Percentiles rank a stretch among this genome's conserved stretches.
Conservation (phyloP, 2,113 vertebrate genomes). For the Hirundichthys speculiger region DNA sequence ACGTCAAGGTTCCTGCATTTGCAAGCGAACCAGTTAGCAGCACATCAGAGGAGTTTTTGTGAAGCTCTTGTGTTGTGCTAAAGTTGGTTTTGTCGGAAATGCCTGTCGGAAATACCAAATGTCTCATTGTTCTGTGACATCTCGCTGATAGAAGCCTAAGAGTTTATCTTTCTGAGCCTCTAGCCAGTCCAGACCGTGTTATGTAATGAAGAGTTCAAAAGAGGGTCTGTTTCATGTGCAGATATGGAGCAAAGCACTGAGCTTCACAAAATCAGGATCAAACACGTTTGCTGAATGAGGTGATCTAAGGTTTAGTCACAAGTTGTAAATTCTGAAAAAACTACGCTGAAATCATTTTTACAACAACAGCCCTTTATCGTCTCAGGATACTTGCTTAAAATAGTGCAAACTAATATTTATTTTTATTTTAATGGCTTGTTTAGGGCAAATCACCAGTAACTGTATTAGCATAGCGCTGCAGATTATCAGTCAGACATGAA, state of each 20-base stretch:
- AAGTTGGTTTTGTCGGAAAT: constrained; percentile 25
- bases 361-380: not conserved
- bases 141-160: constrained; percentile 30
- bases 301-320: constrained; percentile 19
- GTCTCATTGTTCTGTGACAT: constrained; percentile 40
- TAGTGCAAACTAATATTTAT: not conserved
- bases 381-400: not conserved
- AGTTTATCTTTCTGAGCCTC: constrained; percentile 23
- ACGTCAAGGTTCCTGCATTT: constrained; percentile 14
- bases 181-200: constrained; percentile 38
- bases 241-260: constrained; percentile 20
- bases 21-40: not conserved
- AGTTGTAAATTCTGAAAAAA: not conserved
- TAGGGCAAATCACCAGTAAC: not conserved
- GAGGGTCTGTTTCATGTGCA: constrained; percentile 46
- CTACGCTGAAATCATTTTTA: not conserved
- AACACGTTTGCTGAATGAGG: constrained; percentile 10
- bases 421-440: not conserved
- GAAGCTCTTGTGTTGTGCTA: constrained; percentile 22
- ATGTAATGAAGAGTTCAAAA: constrained; percentile 48
- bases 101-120: constrained; percentile 31
- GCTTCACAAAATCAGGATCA: constrained; percentile 9
- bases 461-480: not conserved
- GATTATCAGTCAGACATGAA: no score
- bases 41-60: constrained; percentile 19